Evolutionary conservation across 92 coral and sea anemone species (phyloP).

Genomic region (Montipora capitata): DNA sequence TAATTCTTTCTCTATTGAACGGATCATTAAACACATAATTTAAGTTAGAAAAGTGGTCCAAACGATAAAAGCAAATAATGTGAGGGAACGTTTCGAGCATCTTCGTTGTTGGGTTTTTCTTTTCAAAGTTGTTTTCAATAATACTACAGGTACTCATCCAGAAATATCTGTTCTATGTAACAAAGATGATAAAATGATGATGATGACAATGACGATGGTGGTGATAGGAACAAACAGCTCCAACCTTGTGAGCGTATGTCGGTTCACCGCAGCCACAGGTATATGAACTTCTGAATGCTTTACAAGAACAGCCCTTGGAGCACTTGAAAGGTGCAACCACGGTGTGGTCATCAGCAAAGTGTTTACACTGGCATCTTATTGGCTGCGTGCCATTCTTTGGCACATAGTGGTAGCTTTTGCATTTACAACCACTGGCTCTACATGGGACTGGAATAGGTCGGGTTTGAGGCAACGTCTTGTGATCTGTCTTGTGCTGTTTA

Average conservation of each 20-base stretch:
- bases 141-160: too few species aligned
- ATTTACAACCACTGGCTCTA: conserved; percentile 87
- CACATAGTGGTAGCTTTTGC: conserved; percentile 87
- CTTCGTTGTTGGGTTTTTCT: too few species aligned
- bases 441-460: conserved; percentile 95
- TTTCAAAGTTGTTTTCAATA: too few species aligned
- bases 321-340: conserved; percentile 93
- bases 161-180: too few species aligned
- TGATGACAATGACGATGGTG: not conserved
- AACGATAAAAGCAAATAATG: too few species aligned
- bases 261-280: conserved; percentile 99
- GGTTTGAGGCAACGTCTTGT: conserved; percentile 84
- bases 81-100: too few species aligned
- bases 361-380: conserved; percentile 98
- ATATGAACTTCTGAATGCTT: conserved; percentile 89
- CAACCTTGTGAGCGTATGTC: conserved; percentile 92
- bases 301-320: conserved; percentile 91
- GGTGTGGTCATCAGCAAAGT: conserved; percentile 92
- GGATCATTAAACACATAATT: not conserved
- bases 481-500: conserved; percentile 95
- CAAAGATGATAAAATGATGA: not conserved
- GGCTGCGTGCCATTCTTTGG: conserved; percentile 98
- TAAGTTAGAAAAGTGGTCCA: too few species aligned
- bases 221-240: not conserved
- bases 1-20: not conserved